A percentile compares a stretch with the other conserved stretches of the same genome.
phyloP scores from a whole-genome alignment of 2,888 invertebrate species.

The Lordiphosa fenestrarum region DNA sequence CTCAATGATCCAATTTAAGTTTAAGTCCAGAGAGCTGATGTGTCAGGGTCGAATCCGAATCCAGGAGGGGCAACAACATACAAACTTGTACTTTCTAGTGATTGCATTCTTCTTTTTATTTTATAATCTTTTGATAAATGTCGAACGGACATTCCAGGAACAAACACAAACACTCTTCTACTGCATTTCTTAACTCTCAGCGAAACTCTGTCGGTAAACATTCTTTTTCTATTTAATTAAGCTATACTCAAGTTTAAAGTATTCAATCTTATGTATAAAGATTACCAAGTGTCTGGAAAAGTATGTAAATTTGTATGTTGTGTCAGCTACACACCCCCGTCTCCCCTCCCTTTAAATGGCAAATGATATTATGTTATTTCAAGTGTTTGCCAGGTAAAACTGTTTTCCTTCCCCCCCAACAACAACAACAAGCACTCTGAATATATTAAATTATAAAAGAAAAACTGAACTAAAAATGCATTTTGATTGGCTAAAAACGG shows the following conservation, averaged over 20 bases:
- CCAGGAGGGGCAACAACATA: slow-evolving; percentile 40
- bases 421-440: slow-evolving; percentile 41
- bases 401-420: slow-evolving; percentile 13
- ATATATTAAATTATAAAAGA: slow-evolving; percentile 67
- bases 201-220: slow-evolving; percentile 19
- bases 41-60: slow-evolving; percentile 20
- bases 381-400: slow-evolving; percentile 19
- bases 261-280: slow-evolving; percentile 42
- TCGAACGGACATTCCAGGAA: slow-evolving; percentile 32
- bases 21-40: slow-evolving; percentile 29
- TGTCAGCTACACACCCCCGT: slow-evolving; percentile 22
- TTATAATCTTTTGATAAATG: slow-evolving; percentile 24
- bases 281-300: slow-evolving; percentile 25
- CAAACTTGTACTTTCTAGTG: slow-evolving; percentile 27
- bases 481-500: not conserved
- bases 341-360: slow-evolving; percentile 20
- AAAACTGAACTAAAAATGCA: slow-evolving; percentile 11
- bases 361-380: slow-evolving; percentile 56
- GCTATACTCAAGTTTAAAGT: slow-evolving; percentile 47
- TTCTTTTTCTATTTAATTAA: slow-evolving; percentile 45
- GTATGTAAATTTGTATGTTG: slow-evolving; percentile 46
- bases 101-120: slow-evolving; percentile 8
- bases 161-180: slow-evolving; percentile 21
- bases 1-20: slow-evolving; percentile 15
- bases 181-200: slow-evolving; percentile 13